Evolutionary conservation across 1,140 invertebrate genomes (phyloP).

Genomic region (Theocolax elegans): DNA sequence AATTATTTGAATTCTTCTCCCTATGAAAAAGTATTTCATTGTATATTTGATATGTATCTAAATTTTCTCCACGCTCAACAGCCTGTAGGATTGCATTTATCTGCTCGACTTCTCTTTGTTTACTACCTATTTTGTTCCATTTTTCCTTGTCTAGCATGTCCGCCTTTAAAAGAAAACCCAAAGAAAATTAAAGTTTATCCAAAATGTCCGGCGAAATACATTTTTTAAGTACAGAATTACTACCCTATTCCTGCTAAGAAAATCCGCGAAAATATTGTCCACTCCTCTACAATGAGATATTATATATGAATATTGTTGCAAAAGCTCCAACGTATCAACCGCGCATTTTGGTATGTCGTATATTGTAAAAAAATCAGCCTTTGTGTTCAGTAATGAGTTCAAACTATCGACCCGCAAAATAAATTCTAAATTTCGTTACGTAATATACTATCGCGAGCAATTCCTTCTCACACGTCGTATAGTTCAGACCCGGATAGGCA

Average conservation of each 20-base stretch:
- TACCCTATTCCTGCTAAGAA: conserved; percentile 62
- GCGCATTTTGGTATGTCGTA: conserved; percentile 55
- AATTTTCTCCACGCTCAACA: too few species aligned
- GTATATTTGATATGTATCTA: too few species aligned
- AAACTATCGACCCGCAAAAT: conserved; percentile 42
- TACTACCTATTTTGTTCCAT: neutral
- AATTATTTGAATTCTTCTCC: too few species aligned
- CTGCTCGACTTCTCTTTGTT: neutral
- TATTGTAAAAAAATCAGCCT: conserved; percentile 59
- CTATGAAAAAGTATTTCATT: too few species aligned
- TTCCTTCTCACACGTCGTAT: conserved; percentile 55
- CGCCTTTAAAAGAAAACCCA: too few species aligned
- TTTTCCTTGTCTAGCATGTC: too few species aligned
- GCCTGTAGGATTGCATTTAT: too few species aligned
- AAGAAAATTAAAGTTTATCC: too few species aligned
- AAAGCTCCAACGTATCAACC: conserved; percentile 45
- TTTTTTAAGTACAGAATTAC: neutral
- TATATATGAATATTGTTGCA: too few species aligned
- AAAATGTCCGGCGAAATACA: neutral
- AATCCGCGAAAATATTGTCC: conserved; percentile 16
- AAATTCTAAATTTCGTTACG: conserved; percentile 51
- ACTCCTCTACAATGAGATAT: too few species aligned
- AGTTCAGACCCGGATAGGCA: conserved; percentile 40
- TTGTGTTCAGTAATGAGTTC: conserved; percentile 66
- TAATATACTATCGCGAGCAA: conserved; percentile 54